phyloP scores from a whole-genome alignment of 2,113 vertebrate genomes.

The Lepus americanus region DNA sequence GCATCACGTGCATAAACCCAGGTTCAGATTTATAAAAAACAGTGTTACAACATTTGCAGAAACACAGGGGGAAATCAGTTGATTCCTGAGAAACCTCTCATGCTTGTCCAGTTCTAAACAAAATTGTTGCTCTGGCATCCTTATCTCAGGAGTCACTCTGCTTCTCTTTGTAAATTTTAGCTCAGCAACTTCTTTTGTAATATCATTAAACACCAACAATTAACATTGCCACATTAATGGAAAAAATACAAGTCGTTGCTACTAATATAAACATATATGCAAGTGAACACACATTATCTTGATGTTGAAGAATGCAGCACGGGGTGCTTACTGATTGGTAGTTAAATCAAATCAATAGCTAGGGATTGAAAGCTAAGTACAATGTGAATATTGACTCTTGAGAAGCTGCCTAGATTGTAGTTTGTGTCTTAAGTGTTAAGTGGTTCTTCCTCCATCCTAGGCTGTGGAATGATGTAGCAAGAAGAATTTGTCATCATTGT shows the following conservation, averaged over 20 bases:
- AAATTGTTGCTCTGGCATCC: not conserved
- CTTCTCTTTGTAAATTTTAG: not conserved
- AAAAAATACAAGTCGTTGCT: not conserved
- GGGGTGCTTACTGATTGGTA: not conserved
- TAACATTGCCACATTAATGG: not conserved
- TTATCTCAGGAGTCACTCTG: not conserved
- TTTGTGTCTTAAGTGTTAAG: not conserved
- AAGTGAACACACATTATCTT: not conserved
- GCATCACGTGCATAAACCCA: not conserved
- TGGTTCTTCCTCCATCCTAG: not conserved
- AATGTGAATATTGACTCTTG: not conserved
- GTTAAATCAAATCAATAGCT: too few species aligned
- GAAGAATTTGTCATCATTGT: not conserved
- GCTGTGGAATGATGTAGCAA: not conserved
- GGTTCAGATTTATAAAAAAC: not conserved
- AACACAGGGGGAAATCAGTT: not conserved
- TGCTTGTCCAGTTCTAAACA: not conserved
- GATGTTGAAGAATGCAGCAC: not conserved
- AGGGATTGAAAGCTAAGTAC: not conserved
- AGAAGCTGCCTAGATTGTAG: not conserved
- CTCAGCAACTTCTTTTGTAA: not conserved
- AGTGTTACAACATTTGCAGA: not conserved
- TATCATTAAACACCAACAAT: not conserved
- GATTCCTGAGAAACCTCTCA: not conserved
- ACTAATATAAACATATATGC: not conserved